phyloP scores from a whole-genome alignment of 2,888 invertebrate genomes.

The Brachyopa scutellaris region DNA sequence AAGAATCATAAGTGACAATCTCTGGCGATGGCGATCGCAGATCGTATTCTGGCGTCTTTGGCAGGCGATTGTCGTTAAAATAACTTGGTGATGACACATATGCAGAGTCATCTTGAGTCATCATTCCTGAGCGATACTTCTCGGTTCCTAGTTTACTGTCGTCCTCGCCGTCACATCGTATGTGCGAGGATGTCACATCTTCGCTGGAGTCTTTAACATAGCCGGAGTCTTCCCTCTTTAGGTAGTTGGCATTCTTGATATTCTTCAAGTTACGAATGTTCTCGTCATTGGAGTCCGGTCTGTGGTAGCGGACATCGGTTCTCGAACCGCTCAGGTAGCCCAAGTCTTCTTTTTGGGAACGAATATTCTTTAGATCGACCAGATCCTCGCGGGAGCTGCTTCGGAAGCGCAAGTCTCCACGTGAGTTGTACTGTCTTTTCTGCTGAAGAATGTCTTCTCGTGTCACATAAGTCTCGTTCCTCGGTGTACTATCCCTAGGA shows the following conservation, averaged over 20 bases:
- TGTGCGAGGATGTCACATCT: slow-evolving; percentile 80
- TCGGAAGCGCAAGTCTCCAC: slow-evolving; percentile 78
- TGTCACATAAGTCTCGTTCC: slow-evolving; percentile 78
- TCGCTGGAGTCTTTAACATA: slow-evolving; percentile 76
- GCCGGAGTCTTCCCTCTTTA: slow-evolving; percentile 76
- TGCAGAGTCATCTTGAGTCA: slow-evolving; percentile 84
- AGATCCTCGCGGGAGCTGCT: slow-evolving; percentile 79
- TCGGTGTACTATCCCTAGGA: slow-evolving; percentile 45
- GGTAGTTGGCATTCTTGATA: slow-evolving; percentile 71
- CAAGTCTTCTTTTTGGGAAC: slow-evolving; percentile 76
- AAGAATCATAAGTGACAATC: slow-evolving; percentile 20
- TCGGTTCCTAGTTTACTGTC: slow-evolving; percentile 76
- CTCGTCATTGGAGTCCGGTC: slow-evolving; percentile 75
- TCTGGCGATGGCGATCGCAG: slow-evolving; percentile 66
- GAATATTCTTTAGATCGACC: slow-evolving; percentile 78
- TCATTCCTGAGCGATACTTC: slow-evolving; percentile 82
- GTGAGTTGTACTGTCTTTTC: slow-evolving; percentile 79
- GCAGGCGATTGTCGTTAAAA: slow-evolving; percentile 84
- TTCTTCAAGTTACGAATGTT: slow-evolving; percentile 73
- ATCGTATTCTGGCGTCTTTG: slow-evolving; percentile 76
- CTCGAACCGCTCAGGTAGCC: slow-evolving; percentile 77
- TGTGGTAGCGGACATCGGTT: slow-evolving; percentile 76
- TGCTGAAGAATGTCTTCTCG: slow-evolving; percentile 81
- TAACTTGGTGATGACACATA: slow-evolving; percentile 84
- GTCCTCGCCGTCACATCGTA: slow-evolving; percentile 82